These are phyloP conservation scores for Lepus oiostolus DNA, from an alignment of 2,797 vertebrate species.

Conservation along the genomic window DNA sequence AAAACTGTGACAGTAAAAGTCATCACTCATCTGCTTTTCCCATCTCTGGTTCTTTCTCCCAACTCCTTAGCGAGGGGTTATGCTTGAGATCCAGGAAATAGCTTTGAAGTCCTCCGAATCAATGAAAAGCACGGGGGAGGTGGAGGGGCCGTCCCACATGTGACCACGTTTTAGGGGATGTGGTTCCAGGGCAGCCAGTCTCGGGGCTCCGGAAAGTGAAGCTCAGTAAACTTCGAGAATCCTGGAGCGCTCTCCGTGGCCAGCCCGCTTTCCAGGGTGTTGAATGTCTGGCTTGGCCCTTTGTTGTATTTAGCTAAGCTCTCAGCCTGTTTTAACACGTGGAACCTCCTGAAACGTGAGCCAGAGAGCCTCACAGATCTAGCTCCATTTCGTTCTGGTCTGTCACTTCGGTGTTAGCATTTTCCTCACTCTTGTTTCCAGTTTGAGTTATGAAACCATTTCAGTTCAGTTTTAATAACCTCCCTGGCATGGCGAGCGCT, in stretches of 20 bases:
- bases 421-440: constrained; percentile 83
- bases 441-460: constrained; percentile 83
- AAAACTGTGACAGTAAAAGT: neutral
- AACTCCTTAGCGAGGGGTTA: neutral
- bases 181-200: constrained; percentile 49
- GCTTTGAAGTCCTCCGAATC: neutral
- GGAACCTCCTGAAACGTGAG: constrained; percentile 76
- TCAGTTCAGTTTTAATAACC: constrained; percentile 84
- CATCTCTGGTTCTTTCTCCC: neutral
- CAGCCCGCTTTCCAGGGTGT: constrained; percentile 61
- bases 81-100: constrained; percentile 15
- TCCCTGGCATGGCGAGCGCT: constrained; percentile 78
- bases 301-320: constrained; percentile 80
- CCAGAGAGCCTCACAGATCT: constrained; percentile 59
- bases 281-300: constrained; percentile 78
- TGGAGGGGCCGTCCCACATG: neutral
- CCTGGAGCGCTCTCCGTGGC: constrained; percentile 29
- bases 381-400: constrained; percentile 76
- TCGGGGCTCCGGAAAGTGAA: constrained; percentile 59
- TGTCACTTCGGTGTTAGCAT: constrained; percentile 78
- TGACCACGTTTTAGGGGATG: constrained; percentile 21
- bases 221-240: constrained; percentile 57
- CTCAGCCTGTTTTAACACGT: constrained; percentile 79
- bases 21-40: neutral
- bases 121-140: neutral